Evolutionary conservation across 2,888 invertebrate species (phyloP).

Genomic region (Mythimna lalbum): DNA sequence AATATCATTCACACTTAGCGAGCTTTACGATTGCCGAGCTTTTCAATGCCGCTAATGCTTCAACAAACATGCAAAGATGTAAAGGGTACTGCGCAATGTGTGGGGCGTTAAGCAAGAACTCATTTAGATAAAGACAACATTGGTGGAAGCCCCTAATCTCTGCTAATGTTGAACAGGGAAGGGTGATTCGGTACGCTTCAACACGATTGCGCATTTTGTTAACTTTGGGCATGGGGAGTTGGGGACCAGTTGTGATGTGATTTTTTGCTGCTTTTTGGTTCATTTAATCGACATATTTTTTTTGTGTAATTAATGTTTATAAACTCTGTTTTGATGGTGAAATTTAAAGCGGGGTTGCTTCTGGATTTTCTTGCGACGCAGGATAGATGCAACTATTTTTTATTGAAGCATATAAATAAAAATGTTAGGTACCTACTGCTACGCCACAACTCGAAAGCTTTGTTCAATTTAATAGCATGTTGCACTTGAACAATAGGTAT

Average conservation of each 20-base stretch:
- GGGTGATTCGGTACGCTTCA: constrained; percentile 82
- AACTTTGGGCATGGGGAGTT: constrained; percentile 47
- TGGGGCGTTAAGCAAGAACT: constrained; percentile 61
- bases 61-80: constrained; percentile 52
- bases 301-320: constrained; percentile 44
- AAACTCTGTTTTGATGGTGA: background rate
- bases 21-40: constrained; percentile 54
- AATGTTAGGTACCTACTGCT: background rate
- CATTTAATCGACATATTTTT: constrained; percentile 47
- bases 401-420: background rate
- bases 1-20: constrained; percentile 62
- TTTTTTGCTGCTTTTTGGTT: constrained; percentile 48
- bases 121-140: constrained; percentile 69
- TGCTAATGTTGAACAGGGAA: constrained; percentile 75
- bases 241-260: constrained; percentile 47
- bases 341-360: background rate
- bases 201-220: constrained; percentile 75
- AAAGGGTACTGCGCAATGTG: constrained; percentile 63
- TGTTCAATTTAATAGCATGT: constrained; percentile 32
- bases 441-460: constrained; percentile 21
- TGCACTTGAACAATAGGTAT: constrained; percentile 31
- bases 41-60: constrained; percentile 67
- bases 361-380: background rate
- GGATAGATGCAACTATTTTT: background rate
- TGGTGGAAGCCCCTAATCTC: constrained; percentile 74